These are phyloP conservation scores for Oxytorus armatus DNA, from an alignment of 2,888 invertebrate species.

Conservation along the genomic window DNA sequence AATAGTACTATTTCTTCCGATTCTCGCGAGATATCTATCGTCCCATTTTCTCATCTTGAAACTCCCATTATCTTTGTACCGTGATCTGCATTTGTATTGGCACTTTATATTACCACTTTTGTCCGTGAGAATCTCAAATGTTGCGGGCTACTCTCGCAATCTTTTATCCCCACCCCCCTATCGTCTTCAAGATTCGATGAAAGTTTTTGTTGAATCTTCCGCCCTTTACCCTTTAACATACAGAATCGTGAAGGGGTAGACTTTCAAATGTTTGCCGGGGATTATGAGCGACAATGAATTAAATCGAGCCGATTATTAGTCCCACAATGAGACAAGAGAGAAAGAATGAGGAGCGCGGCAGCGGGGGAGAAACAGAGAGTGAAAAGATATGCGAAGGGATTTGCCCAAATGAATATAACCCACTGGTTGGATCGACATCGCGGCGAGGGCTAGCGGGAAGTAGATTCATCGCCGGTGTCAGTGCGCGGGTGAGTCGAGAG, in stretches of 20 bases:
- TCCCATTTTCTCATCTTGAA: too few species aligned
- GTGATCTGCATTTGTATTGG: not conserved
- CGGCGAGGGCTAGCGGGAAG: slow-evolving; percentile 39
- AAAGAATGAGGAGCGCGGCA: slow-evolving; percentile 25
- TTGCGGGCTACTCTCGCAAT: not conserved
- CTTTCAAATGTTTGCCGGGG: slow-evolving; percentile 54
- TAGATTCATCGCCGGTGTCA: slow-evolving; percentile 65
- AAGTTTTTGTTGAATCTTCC: slow-evolving; percentile 30
- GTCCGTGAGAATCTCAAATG: not conserved
- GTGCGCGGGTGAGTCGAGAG: slow-evolving; percentile 4
- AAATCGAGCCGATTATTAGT: slow-evolving; percentile 69
- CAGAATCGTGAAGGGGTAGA: slow-evolving; percentile 5
- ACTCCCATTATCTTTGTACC: not conserved
- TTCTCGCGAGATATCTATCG: not conserved
- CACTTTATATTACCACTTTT: slow-evolving; percentile 1
- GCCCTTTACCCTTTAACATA: not conserved
- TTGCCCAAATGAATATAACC: slow-evolving; percentile 12
- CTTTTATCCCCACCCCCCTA: slow-evolving; percentile 1
- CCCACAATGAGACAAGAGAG: slow-evolving; percentile 40
- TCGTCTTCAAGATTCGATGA: slow-evolving; percentile 27
- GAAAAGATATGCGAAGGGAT: slow-evolving; percentile 60
- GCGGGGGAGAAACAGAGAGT: slow-evolving; percentile 47
- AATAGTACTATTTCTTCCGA: not conserved
- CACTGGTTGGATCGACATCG: slow-evolving; percentile 54
- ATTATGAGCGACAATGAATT: slow-evolving; percentile 63